Evolutionary conservation across 1,140 invertebrate genomes (phyloP).

Genomic region (Drosophila varians): DNA sequence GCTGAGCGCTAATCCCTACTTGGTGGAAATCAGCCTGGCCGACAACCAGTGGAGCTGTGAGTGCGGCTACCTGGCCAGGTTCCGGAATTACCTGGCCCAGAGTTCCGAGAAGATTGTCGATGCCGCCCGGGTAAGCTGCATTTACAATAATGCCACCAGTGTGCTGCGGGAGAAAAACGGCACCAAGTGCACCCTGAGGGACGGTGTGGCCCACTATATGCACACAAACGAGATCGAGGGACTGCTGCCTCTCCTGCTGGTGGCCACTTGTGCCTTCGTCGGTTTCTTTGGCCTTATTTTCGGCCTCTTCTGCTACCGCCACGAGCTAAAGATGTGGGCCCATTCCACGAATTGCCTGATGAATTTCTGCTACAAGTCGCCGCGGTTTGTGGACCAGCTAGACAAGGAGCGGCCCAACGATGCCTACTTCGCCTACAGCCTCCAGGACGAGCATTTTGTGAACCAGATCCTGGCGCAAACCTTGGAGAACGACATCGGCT

Average conservation of each 20-base stretch:
- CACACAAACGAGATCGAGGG: slow-evolving; percentile 91
- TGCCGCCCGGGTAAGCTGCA: slow-evolving; percentile 87
- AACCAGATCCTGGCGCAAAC: slow-evolving; percentile 92
- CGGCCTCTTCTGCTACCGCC: slow-evolving; percentile 91
- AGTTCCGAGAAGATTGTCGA: slow-evolving; percentile 90
- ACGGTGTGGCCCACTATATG: slow-evolving; percentile 88
- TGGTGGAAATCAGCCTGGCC: slow-evolving; percentile 91
- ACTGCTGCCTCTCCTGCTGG: slow-evolving; percentile 90
- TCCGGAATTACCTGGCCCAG: slow-evolving; percentile 90
- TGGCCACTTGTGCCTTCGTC: slow-evolving; percentile 89
- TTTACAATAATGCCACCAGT: slow-evolving; percentile 88
- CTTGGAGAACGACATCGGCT: slow-evolving; percentile 91
- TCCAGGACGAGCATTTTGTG: slow-evolving; percentile 95
- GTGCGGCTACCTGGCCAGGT: slow-evolving; percentile 91
- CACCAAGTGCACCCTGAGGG: slow-evolving; percentile 87
- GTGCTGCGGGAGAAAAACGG: slow-evolving; percentile 88
- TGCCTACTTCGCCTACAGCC: slow-evolving; percentile 95
- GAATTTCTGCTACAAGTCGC: slow-evolving; percentile 92
- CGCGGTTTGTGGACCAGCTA: slow-evolving; percentile 88
- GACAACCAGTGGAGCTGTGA: slow-evolving; percentile 96
- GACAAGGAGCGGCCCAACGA: slow-evolving; percentile 94
- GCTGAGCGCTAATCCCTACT: slow-evolving; percentile 89
- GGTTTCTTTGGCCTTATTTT: slow-evolving; percentile 89
- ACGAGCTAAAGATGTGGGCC: slow-evolving; percentile 93
- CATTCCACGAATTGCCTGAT: slow-evolving; percentile 90